Base-by-base conservation (phyloP, 2,113 vertebrate species). In the Lamprotornis superbus region DNA sequence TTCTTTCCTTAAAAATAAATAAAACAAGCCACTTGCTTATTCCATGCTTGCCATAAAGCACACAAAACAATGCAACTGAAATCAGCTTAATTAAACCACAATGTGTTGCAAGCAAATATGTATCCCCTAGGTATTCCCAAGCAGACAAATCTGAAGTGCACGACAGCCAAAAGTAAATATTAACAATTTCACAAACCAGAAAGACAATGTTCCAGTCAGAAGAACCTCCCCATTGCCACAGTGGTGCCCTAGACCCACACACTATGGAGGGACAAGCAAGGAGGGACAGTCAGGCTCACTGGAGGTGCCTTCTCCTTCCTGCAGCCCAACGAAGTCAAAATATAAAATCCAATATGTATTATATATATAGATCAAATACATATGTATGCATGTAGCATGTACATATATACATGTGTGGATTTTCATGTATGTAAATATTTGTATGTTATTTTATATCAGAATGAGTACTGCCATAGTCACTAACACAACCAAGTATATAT, bases 21-120 rank as follows among this genome's bases (percentile, higher is more conserved):
- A 78, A 76, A 98, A 94, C 69, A 96, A 97, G 85, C 65, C 83
- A 85, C 71, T 95, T 97, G 79, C 87, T 97, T 97, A 87, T 94
- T 96, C 35, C 40, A 87, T 20, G 42, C 42, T 95, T 96, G 65
- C 88, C 76, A 93, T 87, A 92, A 97, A 98, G 91, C 92, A 94
- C 42, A 93, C 68, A 94, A 90, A 96, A 95, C 64, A 97, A 94
- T 93, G 80, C 91, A 90, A 89, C 59, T 71, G 83, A 97, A 98
- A 96, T 97, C 88, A 87, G 49, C 73, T 93, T 97, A 98, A 97
- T 97, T 98, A 96, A 97, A 97, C 94, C 20, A 0, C 92, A 93
- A 93, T 20, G 87, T 7, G 0, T 87, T 92, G 65, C 80, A 95
- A 97, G 77, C 89, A 97, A 97, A 82, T 21, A 40, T 7, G 74